Conservation (phyloP, 2,113 vertebrate species). For the Myotis davidii region DNA sequence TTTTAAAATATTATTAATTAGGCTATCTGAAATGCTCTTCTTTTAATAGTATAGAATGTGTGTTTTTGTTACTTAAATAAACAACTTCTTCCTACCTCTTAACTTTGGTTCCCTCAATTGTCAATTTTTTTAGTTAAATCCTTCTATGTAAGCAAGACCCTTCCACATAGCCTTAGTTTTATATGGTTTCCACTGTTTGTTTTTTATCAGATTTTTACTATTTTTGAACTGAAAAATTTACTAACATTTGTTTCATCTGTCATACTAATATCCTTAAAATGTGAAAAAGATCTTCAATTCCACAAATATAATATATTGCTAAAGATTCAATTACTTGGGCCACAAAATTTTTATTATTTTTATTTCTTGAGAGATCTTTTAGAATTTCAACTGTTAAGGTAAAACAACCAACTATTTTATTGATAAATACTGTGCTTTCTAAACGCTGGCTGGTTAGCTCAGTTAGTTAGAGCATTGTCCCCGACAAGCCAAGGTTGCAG, state of each 20-base stretch:
- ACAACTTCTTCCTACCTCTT: neutral
- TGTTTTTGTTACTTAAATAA: conserved; percentile 11
- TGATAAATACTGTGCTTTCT: neutral
- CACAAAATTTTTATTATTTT: neutral
- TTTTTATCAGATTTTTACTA: neutral
- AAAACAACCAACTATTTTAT: neutral
- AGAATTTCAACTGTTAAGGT: neutral
- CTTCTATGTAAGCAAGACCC: neutral
- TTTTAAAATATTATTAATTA: neutral
- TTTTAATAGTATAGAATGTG: neutral
- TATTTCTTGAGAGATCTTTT: neutral
- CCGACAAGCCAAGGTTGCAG: neutral
- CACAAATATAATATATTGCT: neutral
- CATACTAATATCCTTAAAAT: neutral
- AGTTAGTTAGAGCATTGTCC: neutral
- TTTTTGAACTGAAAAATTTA: neutral
- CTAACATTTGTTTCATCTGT: neutral
- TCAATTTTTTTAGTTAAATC: neutral
- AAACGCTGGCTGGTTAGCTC: neutral
- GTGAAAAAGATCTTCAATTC: neutral
- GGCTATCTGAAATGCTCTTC: neutral
- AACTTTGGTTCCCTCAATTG: neutral
- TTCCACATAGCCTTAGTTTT: neutral
- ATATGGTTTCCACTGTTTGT: neutral
- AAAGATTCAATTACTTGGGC: neutral